phyloP scores from a whole-genome alignment of 2,113 vertebrate species.

The Nothoprocta perdicaria region DNA sequence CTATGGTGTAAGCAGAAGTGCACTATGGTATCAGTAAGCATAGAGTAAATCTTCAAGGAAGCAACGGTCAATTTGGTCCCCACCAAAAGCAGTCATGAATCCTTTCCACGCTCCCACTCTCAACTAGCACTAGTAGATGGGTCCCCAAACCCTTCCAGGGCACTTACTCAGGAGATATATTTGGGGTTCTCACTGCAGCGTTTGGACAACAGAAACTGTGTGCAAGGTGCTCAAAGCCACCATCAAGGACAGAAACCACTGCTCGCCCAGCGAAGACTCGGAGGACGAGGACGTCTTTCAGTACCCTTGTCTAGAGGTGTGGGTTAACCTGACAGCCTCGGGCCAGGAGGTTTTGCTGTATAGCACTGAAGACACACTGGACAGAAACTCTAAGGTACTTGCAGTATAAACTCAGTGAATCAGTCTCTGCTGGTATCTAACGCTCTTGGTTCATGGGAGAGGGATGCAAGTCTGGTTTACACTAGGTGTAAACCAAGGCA shows the following conservation, averaged over 20 bases:
- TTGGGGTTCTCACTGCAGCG: conserved; percentile 57
- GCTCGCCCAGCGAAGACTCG: background rate
- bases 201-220: conserved; percentile 76
- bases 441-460: background rate
- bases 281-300: conserved; percentile 65
- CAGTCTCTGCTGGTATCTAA: background rate
- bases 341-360: conserved; percentile 78
- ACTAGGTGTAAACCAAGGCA: background rate
- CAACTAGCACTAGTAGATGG: background rate
- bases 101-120: background rate
- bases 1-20: background rate
- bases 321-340: conserved; percentile 76
- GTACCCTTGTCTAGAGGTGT: conserved; percentile 78
- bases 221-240: conserved; percentile 76
- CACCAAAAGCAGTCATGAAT: rapidly evolving
- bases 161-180: background rate
- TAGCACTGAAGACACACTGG: conserved; percentile 77
- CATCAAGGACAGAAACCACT: conserved; percentile 67
- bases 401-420: background rate
- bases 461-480: background rate
- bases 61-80: background rate
- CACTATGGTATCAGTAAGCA: background rate
- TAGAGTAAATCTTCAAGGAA: background rate
- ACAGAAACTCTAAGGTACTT: conserved; percentile 77
- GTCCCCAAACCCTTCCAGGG: background rate